Evolutionary conservation across 2,888 invertebrate species (phyloP).

Genomic region (Herminia tarsipennalis): DNA sequence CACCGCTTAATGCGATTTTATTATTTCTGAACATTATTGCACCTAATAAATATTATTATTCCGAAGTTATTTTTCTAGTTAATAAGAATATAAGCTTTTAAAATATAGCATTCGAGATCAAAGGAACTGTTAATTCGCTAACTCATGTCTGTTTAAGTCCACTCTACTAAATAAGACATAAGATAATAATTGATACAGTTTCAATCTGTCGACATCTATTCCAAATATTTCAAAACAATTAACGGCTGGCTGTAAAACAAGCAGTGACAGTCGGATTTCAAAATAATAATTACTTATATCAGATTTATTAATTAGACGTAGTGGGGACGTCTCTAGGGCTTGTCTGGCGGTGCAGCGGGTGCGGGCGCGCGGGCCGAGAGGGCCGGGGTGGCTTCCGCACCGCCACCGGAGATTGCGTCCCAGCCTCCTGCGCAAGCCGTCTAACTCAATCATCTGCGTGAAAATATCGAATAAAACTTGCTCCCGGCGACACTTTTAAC

Average conservation of each 20-base stretch:
- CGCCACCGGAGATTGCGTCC: conserved; percentile 80
- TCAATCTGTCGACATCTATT: conserved; percentile 22
- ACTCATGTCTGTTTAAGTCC: conserved; percentile 14
- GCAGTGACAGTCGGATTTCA: conserved; percentile 16
- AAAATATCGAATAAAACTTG: conserved; percentile 79
- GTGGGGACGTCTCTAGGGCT: conserved; percentile 41
- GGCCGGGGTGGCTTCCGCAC: conserved; percentile 55
- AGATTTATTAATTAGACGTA: conserved; percentile 53
- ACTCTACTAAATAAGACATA: conserved; percentile 22
- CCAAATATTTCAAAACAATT: conserved; percentile 10
- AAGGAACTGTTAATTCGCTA: neutral
- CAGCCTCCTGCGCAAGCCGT: conserved; percentile 76
- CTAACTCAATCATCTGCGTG: conserved; percentile 81
- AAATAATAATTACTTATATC: conserved; percentile 41
- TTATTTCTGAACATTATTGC: conserved; percentile 19
- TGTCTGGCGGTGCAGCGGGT: conserved; percentile 51
- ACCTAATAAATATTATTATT: conserved; percentile 4
- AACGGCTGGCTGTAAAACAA: conserved; percentile 14
- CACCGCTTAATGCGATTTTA: conserved; percentile 24
- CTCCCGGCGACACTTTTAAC: conserved; percentile 66
- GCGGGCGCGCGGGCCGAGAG: conserved; percentile 27
- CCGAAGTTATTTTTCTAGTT: conserved; percentile 4
- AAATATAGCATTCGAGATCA: neutral
- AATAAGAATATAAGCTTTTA: too few species aligned
- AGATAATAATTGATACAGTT: conserved; percentile 20